Conservation (phyloP, 2,888 invertebrate species). For the Leptothorax acervorum region DNA sequence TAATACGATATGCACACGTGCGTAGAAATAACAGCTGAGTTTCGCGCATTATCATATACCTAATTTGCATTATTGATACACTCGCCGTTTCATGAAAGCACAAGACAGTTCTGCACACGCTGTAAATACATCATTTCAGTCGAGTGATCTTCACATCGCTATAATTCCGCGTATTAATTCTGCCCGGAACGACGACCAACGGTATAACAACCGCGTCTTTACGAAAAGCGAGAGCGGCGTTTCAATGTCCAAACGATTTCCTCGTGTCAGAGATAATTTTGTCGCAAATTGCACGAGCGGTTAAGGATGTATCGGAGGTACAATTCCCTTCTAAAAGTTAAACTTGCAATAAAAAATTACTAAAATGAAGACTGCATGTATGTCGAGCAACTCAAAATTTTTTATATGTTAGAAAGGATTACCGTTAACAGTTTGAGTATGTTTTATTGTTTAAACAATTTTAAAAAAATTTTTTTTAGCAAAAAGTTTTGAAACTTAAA, state of each 20-base stretch:
- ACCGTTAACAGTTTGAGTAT: too few relatives aligned
- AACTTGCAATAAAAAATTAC: too few relatives aligned
- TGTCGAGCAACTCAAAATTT: too few relatives aligned
- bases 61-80: slow-evolving; percentile 31
- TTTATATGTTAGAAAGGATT: too few relatives aligned
- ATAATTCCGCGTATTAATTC: neutral
- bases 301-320: neutral
- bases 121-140: neutral
- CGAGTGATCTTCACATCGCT: neutral
- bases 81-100: neutral
- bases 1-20: neutral
- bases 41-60: neutral
- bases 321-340: too few relatives aligned
- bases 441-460: too few relatives aligned
- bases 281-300: neutral
- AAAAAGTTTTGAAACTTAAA: too few relatives aligned
- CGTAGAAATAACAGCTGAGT: neutral
- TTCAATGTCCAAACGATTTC: neutral
- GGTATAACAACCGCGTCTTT: neutral
- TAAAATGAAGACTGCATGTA: too few relatives aligned
- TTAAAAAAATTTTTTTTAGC: too few relatives aligned
- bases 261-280: neutral
- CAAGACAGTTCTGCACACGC: neutral
- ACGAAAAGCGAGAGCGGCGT: neutral
- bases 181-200: neutral